Evolutionary conservation across 2,888 invertebrate genomes (phyloP).

Genomic region (Meandrusa payeni): DNA sequence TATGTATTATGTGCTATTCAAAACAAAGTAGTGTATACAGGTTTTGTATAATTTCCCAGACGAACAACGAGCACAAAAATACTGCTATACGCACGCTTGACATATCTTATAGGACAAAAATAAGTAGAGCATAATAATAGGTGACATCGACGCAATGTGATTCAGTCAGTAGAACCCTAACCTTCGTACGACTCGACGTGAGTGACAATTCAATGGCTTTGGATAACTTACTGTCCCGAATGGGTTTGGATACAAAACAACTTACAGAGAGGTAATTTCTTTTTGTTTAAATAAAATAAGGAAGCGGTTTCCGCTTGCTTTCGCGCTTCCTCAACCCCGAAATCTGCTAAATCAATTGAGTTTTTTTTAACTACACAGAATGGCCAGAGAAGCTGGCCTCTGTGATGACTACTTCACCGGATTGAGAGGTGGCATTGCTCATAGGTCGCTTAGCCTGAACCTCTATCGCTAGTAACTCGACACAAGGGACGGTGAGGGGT

Average conservation of each 20-base stretch:
- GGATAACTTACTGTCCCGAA: constrained; percentile 57
- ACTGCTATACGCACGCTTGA: constrained; percentile 45
- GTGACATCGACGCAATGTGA: neutral
- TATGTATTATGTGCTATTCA: too few species aligned
- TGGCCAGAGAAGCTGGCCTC: too few species aligned
- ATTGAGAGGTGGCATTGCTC: too few species aligned
- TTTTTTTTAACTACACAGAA: too few species aligned
- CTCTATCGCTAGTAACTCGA: too few species aligned
- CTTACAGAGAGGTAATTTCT: constrained; percentile 55
- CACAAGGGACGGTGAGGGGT: too few species aligned
- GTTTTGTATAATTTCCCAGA: constrained; percentile 23
- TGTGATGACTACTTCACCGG: too few species aligned
- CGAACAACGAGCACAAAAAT: constrained; percentile 34
- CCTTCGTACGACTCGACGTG: constrained; percentile 44
- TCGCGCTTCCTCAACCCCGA: too few species aligned
- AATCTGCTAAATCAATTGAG: too few species aligned
- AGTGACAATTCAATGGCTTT: constrained; percentile 50
- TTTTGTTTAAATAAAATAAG: neutral
- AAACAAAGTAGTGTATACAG: too few species aligned
- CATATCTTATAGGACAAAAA: constrained; percentile 28
- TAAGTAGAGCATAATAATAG: constrained; percentile 57
- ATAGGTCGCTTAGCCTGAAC: too few species aligned
- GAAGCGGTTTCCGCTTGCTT: too few species aligned
- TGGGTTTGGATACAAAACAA: constrained; percentile 59
- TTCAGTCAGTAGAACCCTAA: constrained; percentile 55